Evolutionary conservation across 2,888 invertebrate species (phyloP).

Genomic region (Drosophila putrida): DNA sequence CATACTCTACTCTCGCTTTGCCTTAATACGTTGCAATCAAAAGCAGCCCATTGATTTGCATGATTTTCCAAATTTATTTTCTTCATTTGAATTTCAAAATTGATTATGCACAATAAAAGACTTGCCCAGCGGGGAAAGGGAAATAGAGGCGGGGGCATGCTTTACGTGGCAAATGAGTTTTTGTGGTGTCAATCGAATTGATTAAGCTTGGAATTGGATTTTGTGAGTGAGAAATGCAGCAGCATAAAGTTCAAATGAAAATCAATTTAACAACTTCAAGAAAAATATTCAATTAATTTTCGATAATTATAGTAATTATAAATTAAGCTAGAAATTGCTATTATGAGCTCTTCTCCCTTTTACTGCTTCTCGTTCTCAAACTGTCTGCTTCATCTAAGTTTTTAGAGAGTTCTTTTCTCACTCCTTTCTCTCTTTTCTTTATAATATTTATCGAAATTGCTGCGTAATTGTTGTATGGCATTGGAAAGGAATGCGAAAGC

Average conservation of each 20-base stretch:
- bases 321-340: neutral
- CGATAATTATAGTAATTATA: constrained; percentile 1
- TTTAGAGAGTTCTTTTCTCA: neutral
- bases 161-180: constrained; percentile 60
- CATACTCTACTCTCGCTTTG: constrained; percentile 48
- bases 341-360: neutral
- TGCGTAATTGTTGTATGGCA: constrained; percentile 51
- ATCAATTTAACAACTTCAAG: neutral
- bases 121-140: neutral
- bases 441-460: constrained; percentile 35
- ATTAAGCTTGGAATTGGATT: constrained; percentile 14
- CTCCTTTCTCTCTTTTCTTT: constrained; percentile 1
- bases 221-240: neutral
- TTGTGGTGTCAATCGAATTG: constrained; percentile 55
- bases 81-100: constrained; percentile 21
- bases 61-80: constrained; percentile 62
- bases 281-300: neutral
- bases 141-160: neutral
- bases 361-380: neutral
- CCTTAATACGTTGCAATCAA: constrained; percentile 49
- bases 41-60: constrained; percentile 69
- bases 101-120: constrained; percentile 39
- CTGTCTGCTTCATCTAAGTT: no score
- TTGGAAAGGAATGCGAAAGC: constrained; percentile 41
- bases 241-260: neutral